Evolutionary conservation across 2,113 vertebrate genomes (phyloP).

Genomic region (Thamnophis sirtalis): DNA sequence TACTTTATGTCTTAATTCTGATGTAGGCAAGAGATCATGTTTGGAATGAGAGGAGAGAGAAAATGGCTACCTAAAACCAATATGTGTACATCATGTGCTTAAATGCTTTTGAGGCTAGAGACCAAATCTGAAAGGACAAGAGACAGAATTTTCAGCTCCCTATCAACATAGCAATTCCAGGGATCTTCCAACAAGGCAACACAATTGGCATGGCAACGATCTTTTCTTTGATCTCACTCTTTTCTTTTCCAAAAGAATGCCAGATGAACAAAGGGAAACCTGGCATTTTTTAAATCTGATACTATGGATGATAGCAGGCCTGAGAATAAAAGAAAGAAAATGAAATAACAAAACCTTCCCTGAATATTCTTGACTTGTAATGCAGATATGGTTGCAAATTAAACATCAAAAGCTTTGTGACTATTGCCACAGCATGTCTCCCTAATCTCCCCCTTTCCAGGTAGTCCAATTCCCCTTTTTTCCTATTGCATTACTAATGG

Average conservation of each 20-base stretch:
- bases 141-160: not conserved
- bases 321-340: not conserved
- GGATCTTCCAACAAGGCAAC: not conserved
- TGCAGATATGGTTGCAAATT: not conserved
- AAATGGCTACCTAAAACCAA: not conserved
- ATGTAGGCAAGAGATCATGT: not conserved
- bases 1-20: not conserved
- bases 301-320: not conserved
- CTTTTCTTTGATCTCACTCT: not conserved
- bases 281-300: not conserved
- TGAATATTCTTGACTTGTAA: not conserved
- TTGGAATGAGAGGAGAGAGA: too few relatives aligned
- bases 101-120: not conserved
- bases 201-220: not conserved
- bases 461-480: not conserved
- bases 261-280: not conserved
- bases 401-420: not conserved
- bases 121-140: not conserved
- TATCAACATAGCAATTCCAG: not conserved
- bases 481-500: not conserved
- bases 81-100: not conserved
- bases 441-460: not conserved
- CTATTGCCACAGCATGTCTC: not conserved
- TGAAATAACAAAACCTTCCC: not conserved
- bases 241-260: not conserved